phyloP scores from a whole-genome alignment of 2,888 invertebrate species.

The Galerucella calmariensis region DNA sequence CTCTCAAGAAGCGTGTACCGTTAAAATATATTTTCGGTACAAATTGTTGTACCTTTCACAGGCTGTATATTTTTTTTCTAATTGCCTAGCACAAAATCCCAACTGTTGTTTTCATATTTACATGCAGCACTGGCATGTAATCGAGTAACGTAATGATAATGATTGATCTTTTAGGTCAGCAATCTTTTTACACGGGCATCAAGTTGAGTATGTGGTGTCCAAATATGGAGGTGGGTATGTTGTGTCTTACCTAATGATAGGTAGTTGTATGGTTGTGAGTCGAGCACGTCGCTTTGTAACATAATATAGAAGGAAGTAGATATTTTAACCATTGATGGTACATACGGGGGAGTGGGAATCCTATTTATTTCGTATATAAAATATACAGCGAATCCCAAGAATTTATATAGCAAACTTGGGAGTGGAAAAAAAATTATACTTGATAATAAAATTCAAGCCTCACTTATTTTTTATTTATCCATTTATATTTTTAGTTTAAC shows the following conservation, averaged over 20 bases:
- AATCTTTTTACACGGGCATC: conserved; percentile 29
- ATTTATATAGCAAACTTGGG: too few relatives aligned
- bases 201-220: conserved; percentile 26
- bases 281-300: conserved; percentile 4
- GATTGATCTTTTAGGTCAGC: conserved; percentile 43
- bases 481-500: too few relatives aligned
- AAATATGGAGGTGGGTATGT: conserved; percentile 37
- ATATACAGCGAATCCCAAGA: too few relatives aligned
- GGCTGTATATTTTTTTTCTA: neutral
- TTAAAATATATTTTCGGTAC: neutral
- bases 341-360: neutral
- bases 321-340: conserved; percentile 22
- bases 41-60: neutral
- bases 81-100: conserved; percentile 10
- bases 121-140: conserved; percentile 17
- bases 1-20: neutral
- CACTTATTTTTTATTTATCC: too few relatives aligned
- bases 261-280: conserved; percentile 23
- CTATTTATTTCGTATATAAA: too few relatives aligned
- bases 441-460: too few relatives aligned
- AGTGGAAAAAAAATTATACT: too few relatives aligned
- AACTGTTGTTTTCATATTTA: conserved; percentile 19
- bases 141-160: conserved; percentile 31
- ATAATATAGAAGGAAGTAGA: conserved; percentile 37
- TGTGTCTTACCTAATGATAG: conserved; percentile 40